Base-by-base conservation (phyloP, 2,113 vertebrate genomes). In the Cebus imitator region DNA sequence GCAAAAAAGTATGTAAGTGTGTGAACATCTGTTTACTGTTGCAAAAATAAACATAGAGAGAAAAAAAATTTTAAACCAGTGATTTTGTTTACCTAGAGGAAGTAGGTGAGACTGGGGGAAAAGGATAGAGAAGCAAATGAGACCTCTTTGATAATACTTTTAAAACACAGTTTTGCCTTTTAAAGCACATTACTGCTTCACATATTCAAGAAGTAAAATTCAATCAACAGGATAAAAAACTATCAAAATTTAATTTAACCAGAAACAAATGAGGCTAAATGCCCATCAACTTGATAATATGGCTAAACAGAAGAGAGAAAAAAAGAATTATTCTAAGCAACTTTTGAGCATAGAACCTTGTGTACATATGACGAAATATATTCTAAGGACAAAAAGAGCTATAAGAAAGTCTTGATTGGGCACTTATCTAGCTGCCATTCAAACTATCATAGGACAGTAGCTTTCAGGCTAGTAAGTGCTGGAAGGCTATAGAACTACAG, bases 191-290 rank as follows among this genome's bases (percentile, higher is more conserved):
- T 57, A 72, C 11, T 25, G 45, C 86, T 86, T 87, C 27, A 82
- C 20, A 82, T 86, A 58, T 64, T 81, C 48, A 90, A 76, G 43
- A 83, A 94, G n/a, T 70, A 93, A 68, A 90, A 85, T 80, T 79
- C 80, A 66, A 37, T 73, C 27, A 81, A 35, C 17, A 75, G 9
- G 57, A 86, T 75, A 7, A 11, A 82, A 82, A 45, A 40, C 45
- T 87, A 68, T 12, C 57, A 86, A 93, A 90, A 68, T 1, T 66
- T 16, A 81, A 37, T 76, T 87, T 3, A 90, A 95, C 76, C 6
- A 79, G 48, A 79, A 79, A 79, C 30, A 52, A 52, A 70, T 70
- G 68, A 70, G 48, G 11, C 3, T 52, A 58, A 73, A 72, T 73
- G 12, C 52, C 5, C 72, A 30, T 66, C 52, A 64, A 58, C 73